A percentile compares a stretch with the other conserved stretches of the same genome.
These are phyloP conservation scores for Poecilia wingei DNA, from an alignment of 2,797 vertebrate species.

Conservation along the genomic window DNA sequence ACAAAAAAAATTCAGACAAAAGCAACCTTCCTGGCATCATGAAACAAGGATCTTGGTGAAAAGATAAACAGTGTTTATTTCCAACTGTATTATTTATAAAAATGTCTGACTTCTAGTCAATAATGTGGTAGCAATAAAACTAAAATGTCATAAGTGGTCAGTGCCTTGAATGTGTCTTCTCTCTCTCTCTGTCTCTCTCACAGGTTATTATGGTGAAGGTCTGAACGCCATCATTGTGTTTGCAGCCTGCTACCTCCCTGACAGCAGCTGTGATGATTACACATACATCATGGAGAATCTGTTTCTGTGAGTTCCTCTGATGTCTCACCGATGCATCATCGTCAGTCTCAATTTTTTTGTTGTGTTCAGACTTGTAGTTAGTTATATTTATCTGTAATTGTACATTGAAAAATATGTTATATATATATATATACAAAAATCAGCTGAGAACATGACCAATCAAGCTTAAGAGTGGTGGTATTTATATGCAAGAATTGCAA, in stretches of 20 bases:
- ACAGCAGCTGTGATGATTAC: slow-evolving; percentile 90
- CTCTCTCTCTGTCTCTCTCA: slow-evolving; percentile 24
- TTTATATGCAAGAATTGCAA: background rate
- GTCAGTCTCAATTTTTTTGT: background rate
- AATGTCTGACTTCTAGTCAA: background rate
- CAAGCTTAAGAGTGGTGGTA: background rate
- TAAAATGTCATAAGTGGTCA: background rate
- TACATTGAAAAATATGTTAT: background rate
- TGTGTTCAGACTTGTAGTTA: background rate
- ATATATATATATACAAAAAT: background rate
- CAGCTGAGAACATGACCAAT: background rate
- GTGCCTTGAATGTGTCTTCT: background rate
- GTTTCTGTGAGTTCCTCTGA: slow-evolving; percentile 86
- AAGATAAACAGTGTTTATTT: background rate
- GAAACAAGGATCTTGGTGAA: background rate
- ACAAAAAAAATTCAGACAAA: background rate
- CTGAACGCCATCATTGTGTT: slow-evolving; percentile 97
- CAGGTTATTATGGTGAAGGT: slow-evolving; percentile 95
- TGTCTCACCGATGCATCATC: background rate
- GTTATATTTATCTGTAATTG: background rate
- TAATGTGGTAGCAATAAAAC: background rate
- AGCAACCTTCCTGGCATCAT: background rate
- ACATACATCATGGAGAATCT: slow-evolving; percentile 98
- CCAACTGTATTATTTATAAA: background rate
- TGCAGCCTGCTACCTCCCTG: slow-evolving; percentile 91